Base-by-base conservation (phyloP, 1,140 invertebrate species). In the Drosophila simulans region DNA sequence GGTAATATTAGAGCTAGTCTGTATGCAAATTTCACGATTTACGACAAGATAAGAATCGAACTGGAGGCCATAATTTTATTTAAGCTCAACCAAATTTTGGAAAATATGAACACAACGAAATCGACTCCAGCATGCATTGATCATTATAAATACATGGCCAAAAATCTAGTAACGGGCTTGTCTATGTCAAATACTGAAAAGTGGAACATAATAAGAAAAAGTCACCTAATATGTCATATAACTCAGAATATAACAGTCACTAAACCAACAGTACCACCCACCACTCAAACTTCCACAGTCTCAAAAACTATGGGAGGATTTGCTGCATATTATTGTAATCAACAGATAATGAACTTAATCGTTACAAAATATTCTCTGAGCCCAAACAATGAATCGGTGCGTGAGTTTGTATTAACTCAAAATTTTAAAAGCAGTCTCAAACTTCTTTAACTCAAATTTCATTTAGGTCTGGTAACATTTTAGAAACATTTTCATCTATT, bases 131-230 rank as follows among this genome's bases (percentile, higher is more conserved):
- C 48, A 7, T 51, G 48, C 11, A 34, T 31, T 11, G 27, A 51
- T 11, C 13, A 51, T 51, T 51, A 51, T 34, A 51, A 31, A 17
- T 5, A 31, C 10, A 51, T 51, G 10, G 27, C 48, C 15, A 11
- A 51, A 15, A 13, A 51, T 34, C 8, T 51, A 34, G 11, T 31
- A 1, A 1, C 48, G 34, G n/a, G 48, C n/a, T 34, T 51, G n/a
- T n/a, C 3, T 11, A 34, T 15, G 48, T 51, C 48, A 10, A 51
- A 51, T 51, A 31, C 48, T 34, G 48, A 51, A 15, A 51, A 51
- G 27, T 51, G 48, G 48, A 34, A 51, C 7, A 17, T 51, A 51
- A 51, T 51, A 11, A 51, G n/a, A 31, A 51, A 11, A 51, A 51
- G 17, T 34, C 25, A 34, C 11, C 48, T 51, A 1, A 34, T 27